phyloP scores from a whole-genome alignment of 2,888 invertebrate genomes.

The Drosophila paranaensis region DNA sequence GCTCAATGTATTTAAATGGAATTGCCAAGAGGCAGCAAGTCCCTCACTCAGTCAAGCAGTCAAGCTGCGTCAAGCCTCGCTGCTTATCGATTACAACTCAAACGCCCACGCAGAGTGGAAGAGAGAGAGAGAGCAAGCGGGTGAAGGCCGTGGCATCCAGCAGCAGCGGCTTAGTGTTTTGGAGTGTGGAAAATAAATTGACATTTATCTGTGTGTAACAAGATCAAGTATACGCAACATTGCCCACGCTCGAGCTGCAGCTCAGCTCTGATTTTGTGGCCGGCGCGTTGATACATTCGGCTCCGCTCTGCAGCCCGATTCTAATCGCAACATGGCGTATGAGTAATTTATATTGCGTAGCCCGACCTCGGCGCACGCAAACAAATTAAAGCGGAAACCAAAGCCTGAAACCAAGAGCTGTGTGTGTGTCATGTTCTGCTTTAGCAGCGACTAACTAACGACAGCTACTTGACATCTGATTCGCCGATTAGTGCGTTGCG shows the following conservation, averaged over 20 bases:
- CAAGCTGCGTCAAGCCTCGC: constrained; percentile 55
- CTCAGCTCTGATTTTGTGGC: constrained; percentile 65
- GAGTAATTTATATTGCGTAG: constrained; percentile 50
- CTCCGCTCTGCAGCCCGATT: constrained; percentile 34
- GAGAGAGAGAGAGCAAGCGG: not conserved
- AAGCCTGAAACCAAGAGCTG: constrained; percentile 11
- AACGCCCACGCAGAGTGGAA: constrained; percentile 24
- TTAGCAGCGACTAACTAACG: constrained; percentile 31
- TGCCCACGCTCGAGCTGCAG: constrained; percentile 36
- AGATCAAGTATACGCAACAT: constrained; percentile 77
- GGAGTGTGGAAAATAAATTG: constrained; percentile 80
- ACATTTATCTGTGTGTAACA: constrained; percentile 79
- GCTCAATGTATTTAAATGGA: constrained; percentile 58
- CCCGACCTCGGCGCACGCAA: constrained; percentile 49
- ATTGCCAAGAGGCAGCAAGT: constrained; percentile 56
- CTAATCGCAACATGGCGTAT: constrained; percentile 59
- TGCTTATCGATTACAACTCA: constrained; percentile 76
- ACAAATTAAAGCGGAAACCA: constrained; percentile 64
- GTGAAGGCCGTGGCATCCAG: constrained; percentile 50
- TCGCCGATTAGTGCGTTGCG: constrained; percentile 68
- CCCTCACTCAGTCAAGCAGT: constrained; percentile 27
- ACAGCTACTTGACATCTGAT: constrained; percentile 73
- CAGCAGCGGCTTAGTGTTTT: constrained; percentile 69
- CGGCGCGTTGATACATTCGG: constrained; percentile 38
- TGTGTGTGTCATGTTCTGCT: constrained; percentile 56